Evolutionary conservation across 2,888 invertebrate genomes (phyloP).

Genomic region (Cryptocephalus primarius): DNA sequence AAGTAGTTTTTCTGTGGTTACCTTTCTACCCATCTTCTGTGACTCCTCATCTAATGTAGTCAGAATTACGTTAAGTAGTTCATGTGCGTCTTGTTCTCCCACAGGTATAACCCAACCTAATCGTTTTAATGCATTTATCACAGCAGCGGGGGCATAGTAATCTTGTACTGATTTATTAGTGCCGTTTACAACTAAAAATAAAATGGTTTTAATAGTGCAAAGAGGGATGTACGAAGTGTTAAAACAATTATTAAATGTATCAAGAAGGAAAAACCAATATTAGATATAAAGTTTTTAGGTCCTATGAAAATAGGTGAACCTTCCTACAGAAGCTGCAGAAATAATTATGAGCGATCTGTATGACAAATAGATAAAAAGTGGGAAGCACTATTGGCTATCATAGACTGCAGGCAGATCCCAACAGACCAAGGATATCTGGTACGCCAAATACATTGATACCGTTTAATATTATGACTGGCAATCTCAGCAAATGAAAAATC

Average conservation of each 20-base stretch:
- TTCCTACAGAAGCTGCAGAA: too few species aligned
- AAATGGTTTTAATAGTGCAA: not conserved
- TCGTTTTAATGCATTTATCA: conserved; percentile 62
- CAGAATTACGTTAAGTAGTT: conserved; percentile 78
- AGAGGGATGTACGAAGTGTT: too few species aligned
- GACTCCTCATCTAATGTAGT: conserved; percentile 86
- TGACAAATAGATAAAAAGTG: not conserved
- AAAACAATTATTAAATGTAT: too few species aligned
- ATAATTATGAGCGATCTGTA: too few species aligned
- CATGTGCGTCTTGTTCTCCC: conserved; percentile 91
- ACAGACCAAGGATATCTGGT: too few species aligned
- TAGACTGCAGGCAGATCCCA: not conserved
- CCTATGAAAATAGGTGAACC: too few species aligned
- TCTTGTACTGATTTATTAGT: conserved; percentile 57
- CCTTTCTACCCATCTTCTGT: conserved; percentile 48
- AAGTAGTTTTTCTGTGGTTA: conserved; percentile 18
- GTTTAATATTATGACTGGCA: too few species aligned
- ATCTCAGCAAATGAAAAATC: too few species aligned
- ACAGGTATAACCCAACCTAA: conserved; percentile 80
- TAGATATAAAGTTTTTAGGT: too few species aligned
- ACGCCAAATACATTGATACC: too few species aligned
- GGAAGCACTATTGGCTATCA: too few species aligned
- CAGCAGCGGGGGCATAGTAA: conserved; percentile 51
- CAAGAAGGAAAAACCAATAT: too few species aligned
- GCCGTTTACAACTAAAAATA: conserved; percentile 54